phyloP scores from a whole-genome alignment of 2,113 vertebrate species.

The Suncus etruscus region DNA sequence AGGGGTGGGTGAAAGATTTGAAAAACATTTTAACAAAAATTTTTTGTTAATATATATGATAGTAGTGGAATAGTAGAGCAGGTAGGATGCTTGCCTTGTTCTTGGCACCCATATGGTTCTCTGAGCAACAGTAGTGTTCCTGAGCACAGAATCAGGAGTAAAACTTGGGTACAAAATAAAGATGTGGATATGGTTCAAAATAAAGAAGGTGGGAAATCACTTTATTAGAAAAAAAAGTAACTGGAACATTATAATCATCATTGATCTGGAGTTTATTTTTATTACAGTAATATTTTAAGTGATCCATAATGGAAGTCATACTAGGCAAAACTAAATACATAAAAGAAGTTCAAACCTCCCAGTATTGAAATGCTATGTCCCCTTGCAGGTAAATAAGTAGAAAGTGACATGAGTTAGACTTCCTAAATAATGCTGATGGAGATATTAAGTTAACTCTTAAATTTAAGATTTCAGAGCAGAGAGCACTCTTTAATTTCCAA shows the following conservation, averaged over 20 bases:
- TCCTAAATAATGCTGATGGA: slow-evolving; percentile 26
- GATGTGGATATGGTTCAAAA: no score
- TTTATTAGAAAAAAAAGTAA: no score
- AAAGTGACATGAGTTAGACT: slow-evolving; percentile 59
- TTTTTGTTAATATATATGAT: slow-evolving; percentile 4
- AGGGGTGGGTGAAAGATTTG: not conserved
- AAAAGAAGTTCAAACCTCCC: slow-evolving; percentile 33
- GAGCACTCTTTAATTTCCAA: slow-evolving; percentile 42
- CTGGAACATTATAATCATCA: not conserved
- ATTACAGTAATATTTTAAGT: slow-evolving; percentile 64
- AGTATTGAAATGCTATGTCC: slow-evolving; percentile 60
- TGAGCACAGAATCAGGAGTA: no score
- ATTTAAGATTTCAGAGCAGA: slow-evolving; percentile 36
- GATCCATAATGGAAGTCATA: slow-evolving; percentile 57
- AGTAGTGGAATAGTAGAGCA: not conserved
- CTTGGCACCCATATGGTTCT: no score
- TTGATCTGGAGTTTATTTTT: slow-evolving; percentile 36
- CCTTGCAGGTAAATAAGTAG: slow-evolving; percentile 52
- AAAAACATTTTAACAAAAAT: slow-evolving; percentile 38
- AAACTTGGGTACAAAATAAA: no score
- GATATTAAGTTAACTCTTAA: slow-evolving; percentile 44
- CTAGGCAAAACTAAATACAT: slow-evolving; percentile 51
- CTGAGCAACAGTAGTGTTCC: no score
- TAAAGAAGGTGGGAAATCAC: no score
- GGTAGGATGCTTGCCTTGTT: no score